Evolutionary conservation across 2,888 invertebrate species (phyloP).

Genomic region (Chalcosyrphus nemorum): DNA sequence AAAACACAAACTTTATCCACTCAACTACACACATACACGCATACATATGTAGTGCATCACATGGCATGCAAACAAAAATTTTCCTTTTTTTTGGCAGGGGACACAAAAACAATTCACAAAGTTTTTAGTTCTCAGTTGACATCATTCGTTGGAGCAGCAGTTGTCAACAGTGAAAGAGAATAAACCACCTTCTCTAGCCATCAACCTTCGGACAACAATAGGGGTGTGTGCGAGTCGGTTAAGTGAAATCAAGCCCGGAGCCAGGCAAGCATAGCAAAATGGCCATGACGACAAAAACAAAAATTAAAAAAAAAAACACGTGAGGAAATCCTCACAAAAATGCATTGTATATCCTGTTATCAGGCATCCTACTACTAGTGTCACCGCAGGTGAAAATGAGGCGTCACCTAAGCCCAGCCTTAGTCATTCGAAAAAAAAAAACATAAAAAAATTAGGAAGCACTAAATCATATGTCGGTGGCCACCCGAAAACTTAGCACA

Average conservation of each 20-base stretch:
- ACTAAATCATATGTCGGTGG: conserved; percentile 71
- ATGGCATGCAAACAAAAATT: conserved; percentile 43
- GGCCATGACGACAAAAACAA: background rate
- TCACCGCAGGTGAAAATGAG: conserved; percentile 55
- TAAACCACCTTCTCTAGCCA: conserved; percentile 21
- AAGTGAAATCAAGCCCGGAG: conserved; percentile 67
- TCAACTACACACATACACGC: background rate
- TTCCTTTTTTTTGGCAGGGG: conserved; percentile 30
- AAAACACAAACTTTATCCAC: conserved; percentile 13
- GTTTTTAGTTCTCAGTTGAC: conserved; percentile 67
- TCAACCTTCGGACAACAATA: conserved; percentile 6
- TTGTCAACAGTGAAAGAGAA: conserved; percentile 57
- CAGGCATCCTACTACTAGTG: conserved; percentile 22
- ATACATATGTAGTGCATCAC: conserved; percentile 29
- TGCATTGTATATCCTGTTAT: conserved; percentile 66
- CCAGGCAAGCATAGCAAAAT: conserved; percentile 28
- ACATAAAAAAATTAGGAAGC: conserved; percentile 45
- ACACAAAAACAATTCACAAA: conserved; percentile 64
- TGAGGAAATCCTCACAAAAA: conserved; percentile 36
- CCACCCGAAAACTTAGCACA: conserved; percentile 69
- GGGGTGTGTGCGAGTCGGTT: conserved; percentile 50
- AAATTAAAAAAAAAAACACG: conserved; percentile 1
- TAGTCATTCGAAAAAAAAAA: background rate
- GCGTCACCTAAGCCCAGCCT: conserved; percentile 44
- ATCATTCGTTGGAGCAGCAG: conserved; percentile 65